These are phyloP conservation scores for Ptiloglossa arizonensis DNA, from an alignment of 1,140 invertebrate species.

Conservation along the genomic window DNA sequence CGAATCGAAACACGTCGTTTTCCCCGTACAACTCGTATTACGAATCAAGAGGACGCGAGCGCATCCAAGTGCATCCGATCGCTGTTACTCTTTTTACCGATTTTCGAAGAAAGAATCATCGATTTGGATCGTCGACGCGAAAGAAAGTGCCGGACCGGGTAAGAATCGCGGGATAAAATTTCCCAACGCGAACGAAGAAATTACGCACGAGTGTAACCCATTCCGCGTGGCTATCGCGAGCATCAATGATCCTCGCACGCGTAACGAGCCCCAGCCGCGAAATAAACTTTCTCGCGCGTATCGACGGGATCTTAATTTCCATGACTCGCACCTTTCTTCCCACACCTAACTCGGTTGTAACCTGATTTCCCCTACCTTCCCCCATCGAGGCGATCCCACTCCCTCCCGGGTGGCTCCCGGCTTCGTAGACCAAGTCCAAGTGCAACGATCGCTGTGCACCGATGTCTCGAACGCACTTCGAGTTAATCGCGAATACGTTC, in stretches of 20 bases:
- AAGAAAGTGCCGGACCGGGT: too few species aligned
- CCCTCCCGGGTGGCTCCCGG: neutral
- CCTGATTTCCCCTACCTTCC: conserved; percentile 34
- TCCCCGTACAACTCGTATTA: too few species aligned
- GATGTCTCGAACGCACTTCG: neutral
- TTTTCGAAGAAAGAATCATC: too few species aligned
- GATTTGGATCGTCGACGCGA: too few species aligned
- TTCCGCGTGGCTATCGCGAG: neutral
- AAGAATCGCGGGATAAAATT: too few species aligned
- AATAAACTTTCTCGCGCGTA: conserved; percentile 9
- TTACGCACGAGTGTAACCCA: neutral
- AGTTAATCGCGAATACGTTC: conserved; percentile 24
- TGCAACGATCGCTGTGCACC: conserved; percentile 22
- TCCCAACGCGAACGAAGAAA: too few species aligned
- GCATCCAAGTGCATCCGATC: too few species aligned
- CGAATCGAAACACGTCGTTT: too few species aligned
- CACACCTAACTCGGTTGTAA: conserved; percentile 1
- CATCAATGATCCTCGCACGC: neutral
- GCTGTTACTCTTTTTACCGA: too few species aligned
- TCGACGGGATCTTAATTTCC: conserved; percentile 32
- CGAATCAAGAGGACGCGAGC: too few species aligned
- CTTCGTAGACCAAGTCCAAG: conserved; percentile 32
- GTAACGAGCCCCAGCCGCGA: neutral
- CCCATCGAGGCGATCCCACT: neutral
- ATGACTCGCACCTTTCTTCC: neutral